Base-by-base conservation (phyloP, 1,140 invertebrate genomes). In the Rhynchophorus ferrugineus region DNA sequence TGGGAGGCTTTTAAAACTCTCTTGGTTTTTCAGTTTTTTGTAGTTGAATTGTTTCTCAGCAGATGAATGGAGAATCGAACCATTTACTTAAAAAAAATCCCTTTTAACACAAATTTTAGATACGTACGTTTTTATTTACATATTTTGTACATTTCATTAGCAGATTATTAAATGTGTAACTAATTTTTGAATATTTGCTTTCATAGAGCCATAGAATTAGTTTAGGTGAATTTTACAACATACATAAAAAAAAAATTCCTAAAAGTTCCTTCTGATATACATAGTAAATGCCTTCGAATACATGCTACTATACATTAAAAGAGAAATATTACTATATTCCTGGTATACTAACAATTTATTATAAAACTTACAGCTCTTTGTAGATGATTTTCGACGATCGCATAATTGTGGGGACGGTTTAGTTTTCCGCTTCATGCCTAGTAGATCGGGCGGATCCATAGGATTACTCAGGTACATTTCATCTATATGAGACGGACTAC, bases 381-480 rank as follows among this genome's bases (percentile, higher is more conserved):
- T 24, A 5, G 29, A 18, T 62, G 69, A 44, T 74, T 75, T 68
- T 78, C 67, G 47, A 71, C 59, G 67, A 78, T 68, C 64, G 75
- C 65, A 57, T 69, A 60, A 58, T 73, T 56, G 36, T 66, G 59
- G 65, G 75, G 63, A 36, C 71, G 67, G 51, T 73, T 66, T 58
- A 69, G 78, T 64, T 45, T 61, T 9, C 51, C 33, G 22, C 59
- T 62, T 47, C 51, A 65, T 18, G 1, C 83, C 80, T 16, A 83
- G 71, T 0, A 87, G 62, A 69, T 90, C 87, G 1, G 84, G 84
- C 1, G 88, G 85, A 56, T 86, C 82, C 83, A 91, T 87, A 1
- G 88, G 88, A 71, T 91, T 91, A 24, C 81, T 74, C 29, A 90
- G 67, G 68, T 89, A 90, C 49, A 90, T 81, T 68, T 83, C 85